A percentile compares a stretch with the other conserved stretches of the same genome.
phyloP scores from a whole-genome alignment of 1,140 invertebrate species.

The Drosophila auraria region DNA sequence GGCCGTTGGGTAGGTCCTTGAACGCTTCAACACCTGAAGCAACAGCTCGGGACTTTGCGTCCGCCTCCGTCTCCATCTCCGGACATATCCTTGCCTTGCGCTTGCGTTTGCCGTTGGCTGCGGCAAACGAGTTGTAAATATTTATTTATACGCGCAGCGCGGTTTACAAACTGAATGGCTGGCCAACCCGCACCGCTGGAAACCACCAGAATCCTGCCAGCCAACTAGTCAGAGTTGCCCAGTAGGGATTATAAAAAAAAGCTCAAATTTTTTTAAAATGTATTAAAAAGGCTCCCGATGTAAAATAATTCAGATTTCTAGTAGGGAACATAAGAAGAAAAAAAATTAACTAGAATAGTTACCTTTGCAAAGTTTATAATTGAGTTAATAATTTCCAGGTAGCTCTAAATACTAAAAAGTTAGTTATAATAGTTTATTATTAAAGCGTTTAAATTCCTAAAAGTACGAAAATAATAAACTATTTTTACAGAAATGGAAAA shows the following conservation, averaged over 20 bases:
- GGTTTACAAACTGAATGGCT: conserved; percentile 76
- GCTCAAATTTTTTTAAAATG: not conserved
- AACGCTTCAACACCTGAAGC: conserved; percentile 67
- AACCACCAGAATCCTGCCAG: conserved; percentile 24
- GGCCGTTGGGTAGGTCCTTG: conserved; percentile 60
- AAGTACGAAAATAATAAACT: too few species aligned
- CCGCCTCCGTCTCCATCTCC: conserved; percentile 21
- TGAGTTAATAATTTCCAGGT: too few species aligned
- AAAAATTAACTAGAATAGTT: too few species aligned
- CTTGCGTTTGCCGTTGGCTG: conserved; percentile 70
- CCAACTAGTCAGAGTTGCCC: conserved; percentile 19
- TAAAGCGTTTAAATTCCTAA: too few species aligned
- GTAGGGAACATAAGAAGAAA: too few species aligned
- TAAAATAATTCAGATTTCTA: too few species aligned
- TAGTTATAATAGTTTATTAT: too few species aligned
- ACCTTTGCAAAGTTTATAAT: too few species aligned
- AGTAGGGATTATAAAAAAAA: not conserved
- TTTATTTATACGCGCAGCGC: conserved; percentile 79
- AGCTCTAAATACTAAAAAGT: too few species aligned
- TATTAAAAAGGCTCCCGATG: too few species aligned
- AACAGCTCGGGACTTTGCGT: conserved; percentile 24
- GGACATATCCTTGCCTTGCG: conserved; percentile 25
- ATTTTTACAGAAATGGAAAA: not conserved
- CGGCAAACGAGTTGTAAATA: conserved; percentile 84
- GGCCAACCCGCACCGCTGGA: conserved; percentile 33